Percentiles rank a stretch among this genome's conserved stretches.
Evolutionary conservation across 1,140 invertebrate species (phyloP).

Genomic region (Fragariocoptes setiger): DNA sequence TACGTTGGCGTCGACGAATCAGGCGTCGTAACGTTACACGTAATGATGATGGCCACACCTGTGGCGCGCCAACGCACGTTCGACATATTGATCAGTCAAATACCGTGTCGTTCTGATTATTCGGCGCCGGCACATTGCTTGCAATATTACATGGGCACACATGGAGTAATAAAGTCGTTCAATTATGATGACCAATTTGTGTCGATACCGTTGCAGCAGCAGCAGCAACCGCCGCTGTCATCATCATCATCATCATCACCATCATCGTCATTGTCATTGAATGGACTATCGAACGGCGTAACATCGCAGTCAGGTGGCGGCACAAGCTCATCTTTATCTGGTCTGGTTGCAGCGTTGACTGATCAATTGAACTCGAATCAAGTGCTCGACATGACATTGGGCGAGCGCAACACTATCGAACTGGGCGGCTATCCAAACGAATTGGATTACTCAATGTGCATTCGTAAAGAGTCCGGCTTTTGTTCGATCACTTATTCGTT

Average conservation of each 20-base stretch:
- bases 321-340: neutral
- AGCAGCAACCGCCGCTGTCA: neutral
- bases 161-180: constrained; percentile 35
- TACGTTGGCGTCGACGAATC: constrained; percentile 13
- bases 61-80: constrained; percentile 30
- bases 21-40: constrained; percentile 11
- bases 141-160: constrained; percentile 32
- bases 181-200: constrained; percentile 16
- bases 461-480: constrained; percentile 14
- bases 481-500: constrained; percentile 22
- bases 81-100: constrained; percentile 38
- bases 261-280: neutral
- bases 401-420: neutral
- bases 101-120: constrained; percentile 30
- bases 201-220: neutral
- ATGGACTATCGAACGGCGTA: neutral
- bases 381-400: too few species aligned
- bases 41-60: constrained; percentile 28
- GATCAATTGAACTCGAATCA: neutral
- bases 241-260: neutral
- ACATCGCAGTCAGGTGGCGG: neutral
- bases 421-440: constrained; percentile 19
- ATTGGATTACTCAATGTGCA: constrained; percentile 20
- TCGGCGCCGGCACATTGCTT: constrained; percentile 38
- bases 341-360: neutral